Conservation (phyloP, 1,140 invertebrate species). For the Drosophila pectinifera region DNA sequence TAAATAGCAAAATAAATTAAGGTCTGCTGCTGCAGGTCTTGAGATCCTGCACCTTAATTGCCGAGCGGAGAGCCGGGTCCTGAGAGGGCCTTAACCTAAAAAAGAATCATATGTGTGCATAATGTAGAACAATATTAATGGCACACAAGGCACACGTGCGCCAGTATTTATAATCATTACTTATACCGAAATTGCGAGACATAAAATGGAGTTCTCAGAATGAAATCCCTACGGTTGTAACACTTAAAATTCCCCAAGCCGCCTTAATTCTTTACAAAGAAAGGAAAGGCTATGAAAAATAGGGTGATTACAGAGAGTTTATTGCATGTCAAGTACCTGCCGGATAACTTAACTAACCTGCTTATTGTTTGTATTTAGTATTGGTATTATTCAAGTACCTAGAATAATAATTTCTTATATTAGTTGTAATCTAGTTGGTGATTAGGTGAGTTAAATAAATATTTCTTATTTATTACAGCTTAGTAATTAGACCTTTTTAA, state of each 20-base stretch:
- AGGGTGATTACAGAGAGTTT: constrained; percentile 1
- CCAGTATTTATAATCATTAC: constrained; percentile 25
- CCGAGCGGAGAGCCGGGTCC: constrained; percentile 2
- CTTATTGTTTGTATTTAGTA: no score
- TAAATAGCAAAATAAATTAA: constrained; percentile 66
- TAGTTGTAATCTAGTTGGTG: no score
- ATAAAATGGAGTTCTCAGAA: constrained; percentile 18
- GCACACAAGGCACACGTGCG: constrained; percentile 27
- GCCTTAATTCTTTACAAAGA: neutral
- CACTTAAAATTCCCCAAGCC: neutral
- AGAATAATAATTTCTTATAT: no score
- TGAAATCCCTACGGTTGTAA: constrained; percentile 14
- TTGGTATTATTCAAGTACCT: no score
- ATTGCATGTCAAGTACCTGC: neutral
- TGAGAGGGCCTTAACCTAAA: constrained; percentile 45
- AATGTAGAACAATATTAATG: constrained; percentile 32
- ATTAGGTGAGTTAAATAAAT: no score
- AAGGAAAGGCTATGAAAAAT: constrained; percentile 2
- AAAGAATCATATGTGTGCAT: constrained; percentile 6
- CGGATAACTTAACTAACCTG: no score
- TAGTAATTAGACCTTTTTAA: no score
- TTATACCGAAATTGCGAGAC: constrained; percentile 20
- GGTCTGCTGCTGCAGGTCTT: constrained; percentile 10
- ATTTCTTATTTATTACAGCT: no score
- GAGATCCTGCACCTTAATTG: constrained; percentile 49